Evolutionary conservation across 2,797 vertebrate species (phyloP), one percentile per base, ranked within the genome.

Genomic region (Platyrinchus mystaceus): DNA sequence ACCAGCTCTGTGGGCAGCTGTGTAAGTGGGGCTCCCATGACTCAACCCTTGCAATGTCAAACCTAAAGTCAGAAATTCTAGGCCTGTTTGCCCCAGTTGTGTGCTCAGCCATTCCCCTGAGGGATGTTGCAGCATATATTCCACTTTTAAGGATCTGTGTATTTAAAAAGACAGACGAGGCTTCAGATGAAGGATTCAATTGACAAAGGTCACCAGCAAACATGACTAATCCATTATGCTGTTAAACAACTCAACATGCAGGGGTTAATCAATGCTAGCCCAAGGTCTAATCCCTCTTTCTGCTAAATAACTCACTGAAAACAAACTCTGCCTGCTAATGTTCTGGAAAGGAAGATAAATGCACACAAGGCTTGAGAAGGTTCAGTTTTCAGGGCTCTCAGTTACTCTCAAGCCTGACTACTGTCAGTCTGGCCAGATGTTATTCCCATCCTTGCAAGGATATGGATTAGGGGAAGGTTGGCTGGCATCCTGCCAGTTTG

Each of bases 241-340:
- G 90, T 93, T 95, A 94, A 96, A 95, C 90, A 96, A 94, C 94
- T 94, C 92, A 94, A 96, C 95, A 86, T 37, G 76, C 89, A 95
- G 95, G 91, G 96, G 94, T 97, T 97, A 96, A 97, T 96, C 94
- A 91, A 94, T 84, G 85, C 91, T 96, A 76, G 88, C 79, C 93
- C 86, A 4, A 30, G 87, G 82, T 91, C 71, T 87, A 93, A 95
- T 93, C 94, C 90, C 39, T 23, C 80, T 76, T 39, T 41, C 37
- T 84, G 94, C 94, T 94, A 94, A 94, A 94, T 63, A 91, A 93
- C 79, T 96, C 94, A 66, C 75, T 64, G 68, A 59, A 95, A 90
- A 70, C 56, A 92, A 96, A 92, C 59, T 83, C 41, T 66, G 88
- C 85, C 93, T 73, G 26, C 93, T 95, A 91, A 94, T 76, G 64